Conservation (phyloP, 2,797 vertebrate species). For the Bradypodion ventrale region DNA sequence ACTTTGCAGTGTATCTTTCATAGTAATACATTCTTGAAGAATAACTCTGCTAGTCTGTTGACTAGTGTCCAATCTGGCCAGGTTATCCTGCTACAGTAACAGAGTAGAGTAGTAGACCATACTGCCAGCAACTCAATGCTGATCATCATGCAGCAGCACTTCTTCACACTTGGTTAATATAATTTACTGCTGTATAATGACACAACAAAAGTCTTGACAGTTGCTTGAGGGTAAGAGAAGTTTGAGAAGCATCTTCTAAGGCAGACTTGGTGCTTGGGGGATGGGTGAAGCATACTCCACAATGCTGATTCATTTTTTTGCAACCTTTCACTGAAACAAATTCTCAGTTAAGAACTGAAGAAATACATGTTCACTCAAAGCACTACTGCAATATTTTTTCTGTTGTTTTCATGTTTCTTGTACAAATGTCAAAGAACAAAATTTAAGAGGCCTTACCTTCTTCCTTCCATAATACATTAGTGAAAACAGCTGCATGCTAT, state of each 20-base stretch:
- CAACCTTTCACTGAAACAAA: neutral
- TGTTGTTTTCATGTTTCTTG: accelerated
- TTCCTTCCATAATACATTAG: neutral
- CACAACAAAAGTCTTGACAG: slow-evolving; percentile 16
- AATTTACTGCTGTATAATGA: slow-evolving; percentile 36
- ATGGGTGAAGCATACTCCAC: neutral
- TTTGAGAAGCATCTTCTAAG: slow-evolving; percentile 14
- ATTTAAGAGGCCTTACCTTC: neutral
- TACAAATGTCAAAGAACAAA: neutral
- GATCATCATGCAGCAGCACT: too few relatives aligned
- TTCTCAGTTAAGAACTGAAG: neutral
- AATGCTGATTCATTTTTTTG: neutral
- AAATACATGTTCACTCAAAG: neutral
- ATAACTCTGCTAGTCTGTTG: neutral
- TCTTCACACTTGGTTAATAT: slow-evolving; percentile 41
- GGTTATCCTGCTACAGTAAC: too few relatives aligned
- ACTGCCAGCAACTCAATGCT: too few relatives aligned
- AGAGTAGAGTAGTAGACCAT: too few relatives aligned
- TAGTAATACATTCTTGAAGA: neutral
- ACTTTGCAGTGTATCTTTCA: too few relatives aligned
- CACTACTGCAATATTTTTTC: neutral
- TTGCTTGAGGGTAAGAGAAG: neutral
- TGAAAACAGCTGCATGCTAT: neutral
- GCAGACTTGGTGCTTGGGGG: neutral
- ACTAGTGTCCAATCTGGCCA: too few relatives aligned